A percentile compares a stretch with the other conserved stretches of the same genome.
Evolutionary conservation across 1,140 invertebrate genomes (phyloP).

Genomic region (Platyscapa corneri): DNA sequence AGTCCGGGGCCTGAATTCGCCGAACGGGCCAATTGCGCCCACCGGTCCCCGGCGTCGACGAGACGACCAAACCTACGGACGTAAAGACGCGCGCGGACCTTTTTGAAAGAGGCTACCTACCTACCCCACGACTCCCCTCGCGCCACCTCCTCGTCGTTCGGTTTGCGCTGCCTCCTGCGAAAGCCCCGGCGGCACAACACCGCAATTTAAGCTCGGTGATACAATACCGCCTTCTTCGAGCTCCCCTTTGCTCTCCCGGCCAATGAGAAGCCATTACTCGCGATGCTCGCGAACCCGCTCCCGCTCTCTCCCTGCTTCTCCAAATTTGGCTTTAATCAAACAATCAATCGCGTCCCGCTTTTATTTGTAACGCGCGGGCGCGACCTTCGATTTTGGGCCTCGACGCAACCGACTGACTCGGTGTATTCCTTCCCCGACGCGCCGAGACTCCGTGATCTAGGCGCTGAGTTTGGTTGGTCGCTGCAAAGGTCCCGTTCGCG

Average conservation of each 20-base stretch:
- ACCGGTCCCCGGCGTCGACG: background rate
- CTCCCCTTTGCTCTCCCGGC: background rate
- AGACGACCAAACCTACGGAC: too few relatives aligned
- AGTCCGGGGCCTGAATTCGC: background rate
- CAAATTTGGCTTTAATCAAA: background rate
- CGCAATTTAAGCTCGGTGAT: background rate
- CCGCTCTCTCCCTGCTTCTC: too few relatives aligned
- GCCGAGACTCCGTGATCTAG: too few relatives aligned
- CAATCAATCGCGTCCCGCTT: background rate
- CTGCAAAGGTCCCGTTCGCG: too few relatives aligned
- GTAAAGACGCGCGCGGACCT: background rate
- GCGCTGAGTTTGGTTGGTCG: too few relatives aligned
- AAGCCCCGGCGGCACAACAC: background rate
- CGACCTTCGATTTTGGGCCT: too few relatives aligned
- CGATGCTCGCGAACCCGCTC: background rate
- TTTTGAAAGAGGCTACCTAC: background rate
- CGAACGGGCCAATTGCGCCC: constrained; percentile 11
- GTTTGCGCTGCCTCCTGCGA: background rate
- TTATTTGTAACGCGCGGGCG: too few relatives aligned
- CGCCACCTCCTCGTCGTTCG: too few relatives aligned
- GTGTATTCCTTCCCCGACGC: too few relatives aligned
- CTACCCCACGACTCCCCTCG: too few relatives aligned
- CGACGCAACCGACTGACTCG: too few relatives aligned
- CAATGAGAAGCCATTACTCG: background rate
- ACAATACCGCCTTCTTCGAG: background rate